Base-by-base conservation (phyloP, 2,797 vertebrate species). In the Ptychadena robeensis region DNA sequence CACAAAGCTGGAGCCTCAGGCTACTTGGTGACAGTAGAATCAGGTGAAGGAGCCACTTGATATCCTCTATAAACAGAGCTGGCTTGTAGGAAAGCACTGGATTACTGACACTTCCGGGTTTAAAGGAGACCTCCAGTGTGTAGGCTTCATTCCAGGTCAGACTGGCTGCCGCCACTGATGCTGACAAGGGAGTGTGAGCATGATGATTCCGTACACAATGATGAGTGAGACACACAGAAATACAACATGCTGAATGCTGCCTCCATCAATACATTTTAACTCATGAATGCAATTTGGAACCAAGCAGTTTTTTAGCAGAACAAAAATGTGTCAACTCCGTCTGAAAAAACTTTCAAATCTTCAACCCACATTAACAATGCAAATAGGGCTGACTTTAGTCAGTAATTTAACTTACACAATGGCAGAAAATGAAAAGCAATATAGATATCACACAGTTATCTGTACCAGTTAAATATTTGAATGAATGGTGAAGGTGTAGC, bases 101-200 rank as follows among this genome's bases (percentile, higher is more conserved):
- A 76, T 90, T 89, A 88, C 87, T 87, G 88, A 87, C 85, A 82
- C 87, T 91, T 92, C 89, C 85, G 84, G 86, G 25, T 86, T 87
- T 86, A 83, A 85, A 87, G 82, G 86, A 91, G 88, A 88, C 87
- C 90, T 90, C 89, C 34, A 85, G 91, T 88, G 89, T 85, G 86
- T 80, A 87, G 68, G 87, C 82, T 87, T 90, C 91, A 90, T 92
- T 91, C 91, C 91, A 92, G 93, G 93, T 94, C 94, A 96, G 93
- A 95, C 95, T 93, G 92, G 87, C 92, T 93, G 93, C 93, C 87
- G 92, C 95, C 91, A 93, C 12, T 85, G 87, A 81, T 0, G 84
- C 90, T 89, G 87, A 87, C 85, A 88, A 18, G 88, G 76, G 85
- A 91, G 86, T 86, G 85, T 73, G 85, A 88, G 18, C 85, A 79